Conservation (phyloP, 2,888 invertebrate species). For the Andrena trimmerana region DNA sequence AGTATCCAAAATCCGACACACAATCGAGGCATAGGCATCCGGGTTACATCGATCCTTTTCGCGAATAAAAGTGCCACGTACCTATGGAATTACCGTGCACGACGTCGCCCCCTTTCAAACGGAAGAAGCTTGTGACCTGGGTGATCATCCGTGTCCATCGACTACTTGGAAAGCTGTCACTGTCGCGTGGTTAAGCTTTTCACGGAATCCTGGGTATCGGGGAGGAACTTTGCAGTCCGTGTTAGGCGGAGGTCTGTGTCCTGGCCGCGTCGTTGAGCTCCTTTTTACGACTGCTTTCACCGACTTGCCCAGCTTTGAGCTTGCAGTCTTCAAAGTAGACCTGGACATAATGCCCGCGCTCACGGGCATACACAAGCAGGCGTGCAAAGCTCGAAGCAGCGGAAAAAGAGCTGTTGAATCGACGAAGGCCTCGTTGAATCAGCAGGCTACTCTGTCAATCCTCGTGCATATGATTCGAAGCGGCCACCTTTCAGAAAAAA, state of each 20-base stretch:
- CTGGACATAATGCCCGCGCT: slow-evolving; percentile 53
- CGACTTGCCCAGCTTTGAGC: slow-evolving; percentile 50
- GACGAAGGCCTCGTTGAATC: slow-evolving; percentile 31
- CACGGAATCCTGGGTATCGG: slow-evolving; percentile 33
- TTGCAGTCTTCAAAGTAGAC: slow-evolving; percentile 62
- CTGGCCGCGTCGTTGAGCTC: slow-evolving; percentile 59
- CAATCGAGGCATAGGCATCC: not conserved
- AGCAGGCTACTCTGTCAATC: slow-evolving; percentile 43
- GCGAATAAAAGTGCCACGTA: slow-evolving; percentile 20
- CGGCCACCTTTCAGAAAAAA: slow-evolving; percentile 50
- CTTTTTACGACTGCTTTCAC: slow-evolving; percentile 68
- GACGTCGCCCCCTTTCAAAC: slow-evolving; percentile 6
- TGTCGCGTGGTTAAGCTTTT: slow-evolving; percentile 54
- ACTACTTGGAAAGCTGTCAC: slow-evolving; percentile 37
- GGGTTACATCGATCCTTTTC: not conserved
- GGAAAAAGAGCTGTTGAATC: slow-evolving; percentile 45
- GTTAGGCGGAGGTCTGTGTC: slow-evolving; percentile 61
- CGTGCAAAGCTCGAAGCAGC: not conserved
- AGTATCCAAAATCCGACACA: not conserved
- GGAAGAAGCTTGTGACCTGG: slow-evolving; percentile 6
- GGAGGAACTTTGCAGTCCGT: slow-evolving; percentile 58
- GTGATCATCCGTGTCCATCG: slow-evolving; percentile 48
- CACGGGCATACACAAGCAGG: slow-evolving; percentile 6
- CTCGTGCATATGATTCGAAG: slow-evolving; percentile 59
- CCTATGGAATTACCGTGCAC: slow-evolving; percentile 22